Base-by-base conservation (phyloP, 2,113 vertebrate genomes). In the Hydrolagus affinis region DNA sequence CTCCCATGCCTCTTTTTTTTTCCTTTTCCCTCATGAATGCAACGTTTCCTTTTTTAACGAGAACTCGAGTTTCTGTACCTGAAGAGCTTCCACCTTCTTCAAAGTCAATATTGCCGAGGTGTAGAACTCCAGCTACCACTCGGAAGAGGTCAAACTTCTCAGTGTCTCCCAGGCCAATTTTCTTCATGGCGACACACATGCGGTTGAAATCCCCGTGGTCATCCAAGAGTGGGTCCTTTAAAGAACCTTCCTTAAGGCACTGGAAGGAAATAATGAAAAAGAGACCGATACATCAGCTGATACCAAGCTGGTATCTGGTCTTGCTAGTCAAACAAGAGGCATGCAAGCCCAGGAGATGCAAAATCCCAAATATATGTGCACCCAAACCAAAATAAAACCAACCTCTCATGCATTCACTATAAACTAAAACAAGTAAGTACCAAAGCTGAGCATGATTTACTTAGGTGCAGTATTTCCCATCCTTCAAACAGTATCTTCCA, bases 61-160 rank as follows among this genome's bases (percentile, higher is more conserved):
- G 8, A 72, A 19, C 9, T 17, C 15, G 1, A 25, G 66, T 71
- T 28, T 30, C 69, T n/a, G 1, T 85, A 99, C 97, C 97, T 92
- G 97, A 98, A 66, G 96, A 97, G 92, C 94, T 98, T 9, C 98
- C 97, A 0, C 96, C 94, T 94, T 99, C 98, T 89, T 99, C 97
- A n/a, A 99, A 99, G 93, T 98, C 94, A 9, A 98, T 93, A 90
- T 99, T 99, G 44, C 98, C 98, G 85, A 99, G 96, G 88, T 99
- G 97, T 86, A 99, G 92, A 74, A 99, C 98, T 3, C 98, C 98
- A 0, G 97, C 97, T 85, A 99, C 98, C 72, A 99, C 97, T 85
- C 97, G 89, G 90, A 99, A 99, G 86, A 99, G 93, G 89, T 99
- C 96, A 85, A 98, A 94, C 87, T 98, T 99, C 92, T 99, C 98